Conservation (phyloP, 1,140 invertebrate genomes). For the Drosophila ironensis region DNA sequence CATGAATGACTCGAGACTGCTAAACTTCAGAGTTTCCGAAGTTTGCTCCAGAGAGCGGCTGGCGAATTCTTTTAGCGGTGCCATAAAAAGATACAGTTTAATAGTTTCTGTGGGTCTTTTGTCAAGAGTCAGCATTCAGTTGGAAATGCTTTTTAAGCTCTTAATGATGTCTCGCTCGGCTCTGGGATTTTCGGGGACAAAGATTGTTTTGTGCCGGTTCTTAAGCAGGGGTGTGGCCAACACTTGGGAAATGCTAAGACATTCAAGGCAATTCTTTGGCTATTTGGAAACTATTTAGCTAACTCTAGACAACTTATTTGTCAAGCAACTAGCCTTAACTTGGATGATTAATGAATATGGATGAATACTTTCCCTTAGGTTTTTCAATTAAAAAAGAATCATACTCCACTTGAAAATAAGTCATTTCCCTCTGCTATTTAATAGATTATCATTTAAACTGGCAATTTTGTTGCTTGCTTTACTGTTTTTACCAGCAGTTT, state of each 20-base stretch:
- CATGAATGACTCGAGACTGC: conserved; percentile 66
- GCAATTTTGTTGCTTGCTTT: too few species aligned
- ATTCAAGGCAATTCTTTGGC: conserved; percentile 1
- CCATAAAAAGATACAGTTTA: conserved; percentile 72
- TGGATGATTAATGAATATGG: too few species aligned
- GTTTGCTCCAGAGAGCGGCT: conserved; percentile 25
- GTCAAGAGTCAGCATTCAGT: conserved; percentile 5
- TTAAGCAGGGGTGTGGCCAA: conserved; percentile 23
- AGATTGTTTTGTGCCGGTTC: conserved; percentile 26
- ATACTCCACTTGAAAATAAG: not conserved
- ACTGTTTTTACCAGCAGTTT: not conserved
- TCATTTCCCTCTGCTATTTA: too few species aligned
- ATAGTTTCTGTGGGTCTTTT: conserved; percentile 35
- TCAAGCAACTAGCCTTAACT: too few species aligned
- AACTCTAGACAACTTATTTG: too few species aligned
- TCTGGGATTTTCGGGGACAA: conserved; percentile 35
- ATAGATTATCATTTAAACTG: too few species aligned
- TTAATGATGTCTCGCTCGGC: conserved; percentile 47
- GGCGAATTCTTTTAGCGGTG: conserved; percentile 64
- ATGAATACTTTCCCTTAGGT: not conserved
- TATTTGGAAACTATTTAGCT: not conserved
- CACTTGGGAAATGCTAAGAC: conserved; percentile 11
- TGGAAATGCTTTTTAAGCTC: conserved; percentile 27
- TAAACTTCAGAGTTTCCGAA: conserved; percentile 23
- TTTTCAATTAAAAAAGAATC: not conserved